Percentiles rank a stretch among this genome's conserved stretches.
Evolutionary conservation across 1,140 invertebrate genomes (phyloP).

Genomic region (Sitobion miscanthi): DNA sequence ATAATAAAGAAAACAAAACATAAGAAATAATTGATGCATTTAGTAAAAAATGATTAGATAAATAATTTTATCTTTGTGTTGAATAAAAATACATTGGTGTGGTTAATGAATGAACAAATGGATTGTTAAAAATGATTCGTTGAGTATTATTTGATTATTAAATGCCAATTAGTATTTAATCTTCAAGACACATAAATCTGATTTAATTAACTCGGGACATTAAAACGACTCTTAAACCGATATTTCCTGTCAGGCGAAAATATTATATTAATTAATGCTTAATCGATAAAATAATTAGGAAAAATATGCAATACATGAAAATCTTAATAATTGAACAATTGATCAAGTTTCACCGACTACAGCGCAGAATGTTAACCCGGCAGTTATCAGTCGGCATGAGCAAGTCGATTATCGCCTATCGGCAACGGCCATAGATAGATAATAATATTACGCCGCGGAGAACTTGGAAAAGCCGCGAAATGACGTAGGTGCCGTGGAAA

Average conservation of each 20-base stretch:
- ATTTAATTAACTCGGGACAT: too few relatives aligned
- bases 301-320: not conserved
- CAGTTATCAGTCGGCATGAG: not conserved
- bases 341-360: not conserved
- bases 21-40: not conserved
- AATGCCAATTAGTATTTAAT: not conserved
- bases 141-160: not conserved
- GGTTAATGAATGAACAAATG: not conserved
- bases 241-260: not conserved
- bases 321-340: not conserved
- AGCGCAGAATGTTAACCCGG: not conserved
- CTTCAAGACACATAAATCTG: not conserved
- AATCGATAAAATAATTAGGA: not conserved
- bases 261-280: not conserved
- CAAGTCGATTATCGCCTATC: not conserved
- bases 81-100: not conserved
- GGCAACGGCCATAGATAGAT: not conserved
- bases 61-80: not conserved
- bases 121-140: not conserved
- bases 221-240: not conserved
- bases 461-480: constrained; percentile 6
- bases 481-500: not conserved
- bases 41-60: not conserved
- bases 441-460: not conserved
- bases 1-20: not conserved